Percentiles rank a stretch among this genome's conserved stretches.
phyloP scores from a whole-genome alignment of 2,888 invertebrate genomes.

The Ecdyonurus torrentis region DNA sequence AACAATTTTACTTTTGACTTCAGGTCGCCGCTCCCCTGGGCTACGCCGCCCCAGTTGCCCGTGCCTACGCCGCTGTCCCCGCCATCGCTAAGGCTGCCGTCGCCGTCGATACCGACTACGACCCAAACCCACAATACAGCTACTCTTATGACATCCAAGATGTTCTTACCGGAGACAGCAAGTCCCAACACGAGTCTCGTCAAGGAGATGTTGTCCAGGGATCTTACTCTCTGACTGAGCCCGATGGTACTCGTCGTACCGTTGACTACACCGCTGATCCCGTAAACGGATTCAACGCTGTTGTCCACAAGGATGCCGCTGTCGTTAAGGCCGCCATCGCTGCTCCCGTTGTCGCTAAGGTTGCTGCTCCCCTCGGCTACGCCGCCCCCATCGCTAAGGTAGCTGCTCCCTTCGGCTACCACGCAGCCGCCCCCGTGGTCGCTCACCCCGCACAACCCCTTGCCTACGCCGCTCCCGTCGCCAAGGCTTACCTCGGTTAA shows the following conservation, averaged over 20 bases:
- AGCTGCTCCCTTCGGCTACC: slow-evolving; percentile 5
- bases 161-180: too few species aligned
- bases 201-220: too few species aligned
- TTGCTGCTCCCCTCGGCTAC: slow-evolving; percentile 28
- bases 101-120: not conserved
- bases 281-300: too few species aligned
- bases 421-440: slow-evolving; percentile 6
- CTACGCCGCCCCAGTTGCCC: slow-evolving; percentile 3
- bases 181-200: too few species aligned
- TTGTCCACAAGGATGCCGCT: too few species aligned
- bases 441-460: not conserved
- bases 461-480: slow-evolving; percentile 8
- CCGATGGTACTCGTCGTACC: too few species aligned
- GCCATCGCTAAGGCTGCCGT: not conserved
- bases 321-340: slow-evolving; percentile 11
- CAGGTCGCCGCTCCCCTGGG: not conserved
- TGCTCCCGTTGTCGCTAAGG: slow-evolving; percentile 29
- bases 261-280: slow-evolving; percentile 15
- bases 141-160: too few species aligned
- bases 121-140: too few species aligned
- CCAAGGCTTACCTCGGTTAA: slow-evolving; percentile 12
- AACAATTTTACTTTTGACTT: too few species aligned
- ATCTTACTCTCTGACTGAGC: too few species aligned
- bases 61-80: slow-evolving; percentile 9
- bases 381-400: slow-evolving; percentile 9